Conservation (phyloP, 2,888 invertebrate species). For the Epinotia nisella region DNA sequence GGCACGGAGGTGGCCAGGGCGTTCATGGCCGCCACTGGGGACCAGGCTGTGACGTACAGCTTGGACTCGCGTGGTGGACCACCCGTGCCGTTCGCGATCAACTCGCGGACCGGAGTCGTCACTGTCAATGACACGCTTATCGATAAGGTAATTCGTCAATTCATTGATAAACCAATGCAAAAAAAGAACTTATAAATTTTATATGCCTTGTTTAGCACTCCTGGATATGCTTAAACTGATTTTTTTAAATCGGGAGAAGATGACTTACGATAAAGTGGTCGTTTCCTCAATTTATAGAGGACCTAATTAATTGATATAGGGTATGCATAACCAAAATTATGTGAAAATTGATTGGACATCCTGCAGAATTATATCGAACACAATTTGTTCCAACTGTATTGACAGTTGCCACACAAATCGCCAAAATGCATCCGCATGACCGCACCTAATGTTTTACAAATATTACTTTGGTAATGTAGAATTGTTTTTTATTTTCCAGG, state of each 20-base stretch:
- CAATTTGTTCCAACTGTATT: background rate
- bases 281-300: background rate
- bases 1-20: slow-evolving; percentile 89
- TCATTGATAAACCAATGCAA: too few relatives aligned
- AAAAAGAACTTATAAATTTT: too few relatives aligned
- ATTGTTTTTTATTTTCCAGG: slow-evolving; percentile 61
- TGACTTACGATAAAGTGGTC: background rate
- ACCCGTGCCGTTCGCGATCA: slow-evolving; percentile 90
- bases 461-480: background rate
- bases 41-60: slow-evolving; percentile 87
- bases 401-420: background rate
- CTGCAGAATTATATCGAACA: background rate
- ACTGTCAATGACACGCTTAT: slow-evolving; percentile 90
- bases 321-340: background rate
- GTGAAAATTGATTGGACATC: background rate
- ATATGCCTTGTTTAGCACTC: too few relatives aligned
- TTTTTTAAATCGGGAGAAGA: background rate
- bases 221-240: too few relatives aligned
- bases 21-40: slow-evolving; percentile 87
- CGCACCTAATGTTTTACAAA: too few relatives aligned
- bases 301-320: background rate
- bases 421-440: background rate
- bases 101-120: slow-evolving; percentile 90
- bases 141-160: slow-evolving; percentile 85
- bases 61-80: slow-evolving; percentile 85